Evolutionary conservation across 2,888 invertebrate species (phyloP).

Genomic region (Rhagonycha fulva): DNA sequence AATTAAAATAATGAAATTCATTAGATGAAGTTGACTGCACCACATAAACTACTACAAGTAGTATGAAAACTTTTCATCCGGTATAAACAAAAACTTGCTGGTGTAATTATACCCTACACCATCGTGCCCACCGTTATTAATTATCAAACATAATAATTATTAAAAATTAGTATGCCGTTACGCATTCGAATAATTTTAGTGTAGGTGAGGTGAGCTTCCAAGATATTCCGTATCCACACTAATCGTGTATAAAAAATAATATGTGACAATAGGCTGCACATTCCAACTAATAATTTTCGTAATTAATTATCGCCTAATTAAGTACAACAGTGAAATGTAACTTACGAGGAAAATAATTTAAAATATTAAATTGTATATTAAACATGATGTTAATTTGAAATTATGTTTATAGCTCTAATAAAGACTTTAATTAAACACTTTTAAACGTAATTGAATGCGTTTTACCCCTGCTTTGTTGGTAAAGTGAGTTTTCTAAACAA

Average conservation of each 20-base stretch:
- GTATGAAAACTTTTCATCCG: constrained; percentile 13
- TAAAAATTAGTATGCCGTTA: constrained; percentile 10
- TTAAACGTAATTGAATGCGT: neutral
- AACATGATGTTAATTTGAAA: neutral
- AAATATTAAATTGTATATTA: neutral
- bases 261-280: constrained; percentile 31
- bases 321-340: constrained; percentile 1
- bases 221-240: constrained; percentile 16
- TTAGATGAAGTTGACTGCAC: constrained; percentile 3
- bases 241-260: neutral
- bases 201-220: neutral
- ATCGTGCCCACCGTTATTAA: constrained; percentile 16
- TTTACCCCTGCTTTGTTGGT: neutral
- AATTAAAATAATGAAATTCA: constrained; percentile 5
- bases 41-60: constrained; percentile 1
- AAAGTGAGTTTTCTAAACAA: neutral
- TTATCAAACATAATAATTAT: constrained; percentile 13
- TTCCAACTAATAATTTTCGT: constrained; percentile 39
- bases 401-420: neutral
- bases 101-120: constrained; percentile 19
- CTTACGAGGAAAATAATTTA: neutral
- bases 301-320: constrained; percentile 42
- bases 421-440: neutral
- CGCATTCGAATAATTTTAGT: constrained; percentile 17
- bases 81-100: constrained; percentile 20